A percentile compares a stretch with the other conserved stretches of the same genome.
Evolutionary conservation across 1,140 invertebrate species (phyloP).

Genomic region (Drosophila yakuba): DNA sequence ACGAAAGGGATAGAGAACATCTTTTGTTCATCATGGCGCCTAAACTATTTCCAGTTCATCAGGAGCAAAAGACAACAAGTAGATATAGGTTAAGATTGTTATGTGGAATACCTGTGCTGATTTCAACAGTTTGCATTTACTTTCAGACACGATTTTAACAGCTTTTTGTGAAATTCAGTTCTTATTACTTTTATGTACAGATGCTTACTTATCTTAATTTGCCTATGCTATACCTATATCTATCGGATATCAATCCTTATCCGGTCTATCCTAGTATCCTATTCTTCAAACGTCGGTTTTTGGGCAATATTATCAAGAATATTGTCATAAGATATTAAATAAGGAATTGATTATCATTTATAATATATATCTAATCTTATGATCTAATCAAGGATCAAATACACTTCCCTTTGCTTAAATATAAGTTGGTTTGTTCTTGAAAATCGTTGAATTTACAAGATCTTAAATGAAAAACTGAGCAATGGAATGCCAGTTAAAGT

Average conservation of each 20-base stretch:
- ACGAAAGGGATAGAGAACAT: conserved; percentile 2
- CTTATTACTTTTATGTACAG: conserved; percentile 18
- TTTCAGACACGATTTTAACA: conserved; percentile 26
- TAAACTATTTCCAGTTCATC: neutral
- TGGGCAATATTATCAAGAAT: neutral
- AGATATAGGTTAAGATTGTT: neutral
- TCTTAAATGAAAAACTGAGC: neutral
- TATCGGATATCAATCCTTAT: too few species aligned
- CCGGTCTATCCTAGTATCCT: neutral
- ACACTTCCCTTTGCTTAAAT: too few species aligned
- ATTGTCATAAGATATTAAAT: neutral
- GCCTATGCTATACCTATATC: neutral
- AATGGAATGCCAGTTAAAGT: neutral
- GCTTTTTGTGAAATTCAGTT: conserved; percentile 31
- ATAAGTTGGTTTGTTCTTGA: neutral
- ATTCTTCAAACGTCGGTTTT: conserved; percentile 6
- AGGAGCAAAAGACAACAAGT: neutral
- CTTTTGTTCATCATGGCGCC: neutral
- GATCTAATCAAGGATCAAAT: neutral
- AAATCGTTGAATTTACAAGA: neutral
- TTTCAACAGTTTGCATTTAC: conserved; percentile 21
- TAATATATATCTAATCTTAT: neutral
- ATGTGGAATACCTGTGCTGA: conserved; percentile 2
- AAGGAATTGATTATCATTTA: neutral
- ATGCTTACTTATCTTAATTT: neutral